Conservation (phyloP, 2,113 vertebrate species). For the Mastomys natalensis region DNA sequence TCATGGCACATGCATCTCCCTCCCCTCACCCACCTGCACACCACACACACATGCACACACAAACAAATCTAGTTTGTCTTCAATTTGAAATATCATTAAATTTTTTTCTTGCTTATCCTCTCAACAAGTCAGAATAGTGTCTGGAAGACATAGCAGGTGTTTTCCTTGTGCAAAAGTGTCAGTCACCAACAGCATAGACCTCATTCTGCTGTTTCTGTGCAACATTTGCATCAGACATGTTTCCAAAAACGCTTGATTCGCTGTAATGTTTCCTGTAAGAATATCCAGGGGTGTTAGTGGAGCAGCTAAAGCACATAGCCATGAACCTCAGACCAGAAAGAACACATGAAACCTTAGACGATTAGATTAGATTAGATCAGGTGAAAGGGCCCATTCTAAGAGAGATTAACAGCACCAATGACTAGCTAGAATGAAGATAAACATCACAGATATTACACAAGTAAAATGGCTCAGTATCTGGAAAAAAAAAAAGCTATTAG, state of each 20-base stretch:
- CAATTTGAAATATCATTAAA: not conserved
- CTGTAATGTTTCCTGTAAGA: not conserved
- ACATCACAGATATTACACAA: not conserved
- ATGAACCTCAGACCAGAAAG: not conserved
- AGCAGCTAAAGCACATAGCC: not conserved
- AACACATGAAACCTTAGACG: not conserved
- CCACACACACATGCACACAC: not conserved
- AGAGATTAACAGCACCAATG: not conserved
- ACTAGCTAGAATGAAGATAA: not conserved
- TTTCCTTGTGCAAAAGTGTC: not conserved
- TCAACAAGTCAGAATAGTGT: not conserved
- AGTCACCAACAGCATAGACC: not conserved
- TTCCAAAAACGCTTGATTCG: not conserved
- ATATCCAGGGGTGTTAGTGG: not conserved
- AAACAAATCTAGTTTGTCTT: not conserved
- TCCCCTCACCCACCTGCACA: not conserved
- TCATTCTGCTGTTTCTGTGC: not conserved
- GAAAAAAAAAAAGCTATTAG: not conserved
- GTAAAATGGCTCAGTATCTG: not conserved
- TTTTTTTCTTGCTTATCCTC: not conserved
- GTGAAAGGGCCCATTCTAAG: not conserved
- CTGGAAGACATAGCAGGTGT: not conserved
- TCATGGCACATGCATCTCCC: not conserved
- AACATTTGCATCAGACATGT: not conserved
- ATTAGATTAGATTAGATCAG: not conserved